Percentiles rank a stretch among this genome's conserved stretches.
phyloP scores from a whole-genome alignment of 2,113 vertebrate genomes.

The Psephotus haematonotus region DNA sequence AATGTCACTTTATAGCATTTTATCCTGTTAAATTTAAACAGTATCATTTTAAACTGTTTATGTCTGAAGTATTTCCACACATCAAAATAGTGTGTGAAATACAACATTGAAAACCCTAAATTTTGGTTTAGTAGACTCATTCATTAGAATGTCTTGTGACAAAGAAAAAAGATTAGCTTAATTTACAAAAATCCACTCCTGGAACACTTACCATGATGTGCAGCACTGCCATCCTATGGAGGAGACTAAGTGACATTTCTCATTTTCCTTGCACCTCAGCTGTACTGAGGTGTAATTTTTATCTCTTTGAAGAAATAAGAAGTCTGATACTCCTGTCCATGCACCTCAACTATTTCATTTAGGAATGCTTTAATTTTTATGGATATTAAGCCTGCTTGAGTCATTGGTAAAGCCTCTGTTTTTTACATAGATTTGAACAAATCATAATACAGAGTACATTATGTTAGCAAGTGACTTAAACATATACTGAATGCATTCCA shows the following conservation, averaged over 20 bases:
- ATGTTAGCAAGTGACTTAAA: background rate
- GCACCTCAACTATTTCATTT: background rate
- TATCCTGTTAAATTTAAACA: background rate
- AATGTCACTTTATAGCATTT: background rate
- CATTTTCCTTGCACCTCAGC: background rate
- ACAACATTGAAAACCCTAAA: background rate
- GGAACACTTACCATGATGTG: background rate
- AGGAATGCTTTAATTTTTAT: background rate
- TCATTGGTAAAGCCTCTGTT: background rate
- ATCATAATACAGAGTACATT: background rate
- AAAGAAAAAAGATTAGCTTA: background rate
- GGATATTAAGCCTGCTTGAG: background rate
- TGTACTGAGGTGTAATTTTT: background rate
- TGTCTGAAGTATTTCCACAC: background rate
- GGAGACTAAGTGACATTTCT: background rate
- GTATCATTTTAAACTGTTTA: background rate
- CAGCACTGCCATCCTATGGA: background rate
- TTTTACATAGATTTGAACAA: background rate
- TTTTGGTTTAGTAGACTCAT: background rate
- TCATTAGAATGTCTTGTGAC: background rate
- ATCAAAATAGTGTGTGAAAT: background rate
- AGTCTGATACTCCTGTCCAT: background rate
- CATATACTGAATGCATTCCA: background rate
- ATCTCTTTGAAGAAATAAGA: background rate
- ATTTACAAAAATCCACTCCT: background rate